These are phyloP conservation scores for Microcebus ravelobensis DNA, from an alignment of 2,113 vertebrate species.

Conservation along the genomic window DNA sequence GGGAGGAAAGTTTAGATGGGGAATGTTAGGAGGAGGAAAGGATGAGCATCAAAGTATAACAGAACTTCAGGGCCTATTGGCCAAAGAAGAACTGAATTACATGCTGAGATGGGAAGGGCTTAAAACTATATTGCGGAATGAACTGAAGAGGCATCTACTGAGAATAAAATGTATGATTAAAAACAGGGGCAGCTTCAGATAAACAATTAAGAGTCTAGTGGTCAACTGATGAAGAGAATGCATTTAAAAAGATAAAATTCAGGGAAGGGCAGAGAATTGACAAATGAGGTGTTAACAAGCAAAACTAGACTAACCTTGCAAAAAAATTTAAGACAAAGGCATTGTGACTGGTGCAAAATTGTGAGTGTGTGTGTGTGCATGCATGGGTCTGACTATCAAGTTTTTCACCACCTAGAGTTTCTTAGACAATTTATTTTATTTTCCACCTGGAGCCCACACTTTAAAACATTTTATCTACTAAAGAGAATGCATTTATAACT, in stretches of 20 bases:
- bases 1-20: neutral
- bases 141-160: neutral
- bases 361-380: neutral
- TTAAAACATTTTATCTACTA: neutral
- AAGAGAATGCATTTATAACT: neutral
- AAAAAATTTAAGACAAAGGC: slow-evolving; percentile 13
- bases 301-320: neutral
- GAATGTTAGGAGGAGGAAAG: neutral
- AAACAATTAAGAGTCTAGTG: neutral
- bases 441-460: neutral
- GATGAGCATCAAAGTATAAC: neutral
- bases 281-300: neutral
- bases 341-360: neutral
- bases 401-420: neutral
- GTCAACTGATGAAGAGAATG: neutral
- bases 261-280: neutral
- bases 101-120: neutral
- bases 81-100: neutral
- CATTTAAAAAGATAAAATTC: neutral
- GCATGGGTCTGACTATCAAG: neutral
- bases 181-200: neutral
- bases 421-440: neutral
- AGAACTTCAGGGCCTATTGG: neutral
- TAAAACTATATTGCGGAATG: neutral
- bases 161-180: slow-evolving; percentile 4